Base-by-base conservation (phyloP, 2,113 vertebrate genomes). In the Proterorhinus semilunaris region DNA sequence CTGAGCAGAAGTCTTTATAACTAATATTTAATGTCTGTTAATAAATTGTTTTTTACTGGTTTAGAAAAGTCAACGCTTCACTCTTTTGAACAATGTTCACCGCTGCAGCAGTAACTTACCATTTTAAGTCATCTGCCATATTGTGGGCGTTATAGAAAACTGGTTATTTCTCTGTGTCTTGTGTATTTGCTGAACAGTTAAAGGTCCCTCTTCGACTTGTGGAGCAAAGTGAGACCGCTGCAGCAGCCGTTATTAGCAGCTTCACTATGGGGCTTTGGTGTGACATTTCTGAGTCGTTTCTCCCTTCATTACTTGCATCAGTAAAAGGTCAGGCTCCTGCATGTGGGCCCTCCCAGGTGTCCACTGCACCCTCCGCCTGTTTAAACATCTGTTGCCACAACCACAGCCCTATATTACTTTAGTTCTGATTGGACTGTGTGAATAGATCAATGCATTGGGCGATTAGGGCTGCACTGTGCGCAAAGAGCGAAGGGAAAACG, bases 271-370 rank as follows among this genome's bases (percentile, higher is more conserved):
- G 27, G 62, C 78, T 81, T 75, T 83, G 77, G 70, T 66, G 71
- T 81, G 80, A 78, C 82, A 86, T 87, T 84, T 83, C 75, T 85
- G 72, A 7, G 44, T 51, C 9, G 43, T 16, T 73, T 67, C 47
- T 13, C 52, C 69, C 74, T 79, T 86, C 75, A 86, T 88, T 85
- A 71, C 76, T 57, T 50, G 54, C 49, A 61, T 69, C 69, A 68
- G 74, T 71, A 87, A 89, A 61, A 90, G 86, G 86, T 87, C 83
- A 88, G 68, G 3, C 57, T 71, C 47, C 15, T 68, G 65, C 74
- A 69, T 48, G 52, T 9, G 66, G 78, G 21, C 11, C 71, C 70
- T 83, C 78, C 61, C 54, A 74, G 81, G 68, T 78, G 70, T 75
- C 68, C 15, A 15, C 53, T 55, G 53, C 55, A 36, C 69, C 72